Evolutionary conservation across 2,888 invertebrate species (phyloP).

Genomic region (Drosophila macrospina): DNA sequence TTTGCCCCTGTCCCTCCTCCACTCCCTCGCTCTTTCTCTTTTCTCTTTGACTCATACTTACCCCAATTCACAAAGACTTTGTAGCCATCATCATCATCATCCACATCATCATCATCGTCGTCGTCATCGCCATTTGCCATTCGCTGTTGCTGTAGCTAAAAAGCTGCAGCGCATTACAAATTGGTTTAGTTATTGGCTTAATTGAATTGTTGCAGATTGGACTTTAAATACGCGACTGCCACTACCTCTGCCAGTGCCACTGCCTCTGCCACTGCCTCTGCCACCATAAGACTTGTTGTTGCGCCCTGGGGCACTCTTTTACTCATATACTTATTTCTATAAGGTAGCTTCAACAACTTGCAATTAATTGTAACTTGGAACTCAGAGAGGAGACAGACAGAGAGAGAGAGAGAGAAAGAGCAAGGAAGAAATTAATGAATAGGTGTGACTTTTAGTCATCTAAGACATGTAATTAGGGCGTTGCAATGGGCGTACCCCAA

Average conservation of each 20-base stretch:
- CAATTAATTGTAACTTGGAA: constrained; percentile 61
- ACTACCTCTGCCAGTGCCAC: background rate
- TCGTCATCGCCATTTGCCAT: constrained; percentile 32
- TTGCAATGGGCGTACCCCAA: constrained; percentile 15
- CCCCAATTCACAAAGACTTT: constrained; percentile 30
- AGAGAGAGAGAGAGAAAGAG: constrained; percentile 17
- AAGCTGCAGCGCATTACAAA: constrained; percentile 75
- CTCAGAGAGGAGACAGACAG: background rate
- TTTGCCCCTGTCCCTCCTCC: background rate
- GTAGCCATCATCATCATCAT: constrained; percentile 30
- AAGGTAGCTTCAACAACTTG: constrained; percentile 59
- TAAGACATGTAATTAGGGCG: constrained; percentile 48
- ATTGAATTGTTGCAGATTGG: constrained; percentile 78
- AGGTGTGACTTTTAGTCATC: constrained; percentile 8
- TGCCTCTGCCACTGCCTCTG: background rate
- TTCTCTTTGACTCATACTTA: constrained; percentile 9
- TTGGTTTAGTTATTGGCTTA: constrained; percentile 78
- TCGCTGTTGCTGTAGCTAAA: constrained; percentile 55
- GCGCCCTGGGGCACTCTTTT: constrained; percentile 34
- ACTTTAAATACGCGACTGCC: constrained; percentile 59
- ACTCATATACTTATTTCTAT: constrained; percentile 43
- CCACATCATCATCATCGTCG: constrained; percentile 25
- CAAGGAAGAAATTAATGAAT: constrained; percentile 8
- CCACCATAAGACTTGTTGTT: constrained; percentile 22
- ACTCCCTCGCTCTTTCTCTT: background rate